Conservation (phyloP, 2,888 invertebrate species). For the Agriotes lineatus region DNA sequence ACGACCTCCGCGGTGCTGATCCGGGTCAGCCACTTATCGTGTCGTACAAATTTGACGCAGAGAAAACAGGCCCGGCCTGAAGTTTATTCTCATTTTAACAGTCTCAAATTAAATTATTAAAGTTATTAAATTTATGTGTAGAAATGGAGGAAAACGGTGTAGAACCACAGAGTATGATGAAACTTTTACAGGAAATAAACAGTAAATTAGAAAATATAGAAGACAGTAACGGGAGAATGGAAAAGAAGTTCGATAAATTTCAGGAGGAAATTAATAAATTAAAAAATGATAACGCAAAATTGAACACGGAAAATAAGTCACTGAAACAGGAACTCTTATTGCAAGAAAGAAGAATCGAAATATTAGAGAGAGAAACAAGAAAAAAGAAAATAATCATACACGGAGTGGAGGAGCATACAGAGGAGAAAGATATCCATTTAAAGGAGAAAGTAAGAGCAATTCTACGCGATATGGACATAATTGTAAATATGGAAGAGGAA, state of each 20-base stretch:
- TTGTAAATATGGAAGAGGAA: conserved; percentile 10
- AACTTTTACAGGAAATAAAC: conserved; percentile 13
- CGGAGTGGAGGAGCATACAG: too few relatives aligned
- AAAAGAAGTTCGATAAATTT: conserved; percentile 18
- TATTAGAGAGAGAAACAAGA: too few relatives aligned
- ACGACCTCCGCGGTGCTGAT: conserved; percentile 5
- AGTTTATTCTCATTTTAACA: not conserved
- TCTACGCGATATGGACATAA: not conserved
- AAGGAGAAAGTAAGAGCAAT: conserved; percentile 17
- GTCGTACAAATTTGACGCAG: not conserved
- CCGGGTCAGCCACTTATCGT: conserved; percentile 11
- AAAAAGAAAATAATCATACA: not conserved
- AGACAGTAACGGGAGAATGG: not conserved
- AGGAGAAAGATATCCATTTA: conserved; percentile 3
- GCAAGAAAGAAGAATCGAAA: too few relatives aligned
- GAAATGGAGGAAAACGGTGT: not conserved
- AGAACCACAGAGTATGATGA: conserved; percentile 12
- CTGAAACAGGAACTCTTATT: too few relatives aligned
- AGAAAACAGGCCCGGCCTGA: conserved; percentile 8
- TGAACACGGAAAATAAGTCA: conserved; percentile 4
- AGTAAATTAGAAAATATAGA: conserved; percentile 18
- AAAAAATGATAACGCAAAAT: conserved; percentile 11
- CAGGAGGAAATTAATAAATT: conserved; percentile 4
- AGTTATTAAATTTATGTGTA: not conserved
- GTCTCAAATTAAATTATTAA: not conserved